These are phyloP conservation scores for Neria commutata DNA, from an alignment of 2,888 invertebrate genomes.

Conservation along the genomic window DNA sequence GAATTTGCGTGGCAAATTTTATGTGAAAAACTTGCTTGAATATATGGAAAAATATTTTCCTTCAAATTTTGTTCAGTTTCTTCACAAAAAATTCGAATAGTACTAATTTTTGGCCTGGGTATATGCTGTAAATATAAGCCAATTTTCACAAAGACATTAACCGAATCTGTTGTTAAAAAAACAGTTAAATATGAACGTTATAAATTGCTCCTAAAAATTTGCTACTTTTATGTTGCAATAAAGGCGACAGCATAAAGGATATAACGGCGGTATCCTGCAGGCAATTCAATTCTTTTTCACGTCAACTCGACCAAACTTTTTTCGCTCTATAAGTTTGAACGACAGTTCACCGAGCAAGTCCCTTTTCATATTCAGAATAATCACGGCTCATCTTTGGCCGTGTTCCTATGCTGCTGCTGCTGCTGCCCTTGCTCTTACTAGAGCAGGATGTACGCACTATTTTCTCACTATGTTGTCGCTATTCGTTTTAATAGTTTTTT, in stretches of 20 bases:
- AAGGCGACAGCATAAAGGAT: neutral
- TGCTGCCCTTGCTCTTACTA: neutral
- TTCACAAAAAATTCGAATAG: too few relatives aligned
- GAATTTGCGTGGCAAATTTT: too few relatives aligned
- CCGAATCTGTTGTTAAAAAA: too few relatives aligned
- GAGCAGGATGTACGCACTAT: neutral
- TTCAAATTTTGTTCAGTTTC: too few relatives aligned
- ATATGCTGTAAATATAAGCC: too few relatives aligned
- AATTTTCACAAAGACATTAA: too few relatives aligned
- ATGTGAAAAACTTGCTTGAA: too few relatives aligned
- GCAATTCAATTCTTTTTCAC: neutral
- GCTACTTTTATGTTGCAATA: neutral
- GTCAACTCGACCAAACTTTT: neutral
- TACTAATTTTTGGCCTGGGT: too few relatives aligned
- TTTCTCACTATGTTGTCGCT: neutral
- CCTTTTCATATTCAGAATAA: slow-evolving; percentile 29
- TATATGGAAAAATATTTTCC: too few relatives aligned
- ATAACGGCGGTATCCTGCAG: neutral
- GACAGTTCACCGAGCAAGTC: slow-evolving; percentile 16
- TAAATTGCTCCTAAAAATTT: too few relatives aligned
- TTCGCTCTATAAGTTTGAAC: slow-evolving; percentile 6
- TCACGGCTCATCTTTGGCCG: slow-evolving; percentile 27
- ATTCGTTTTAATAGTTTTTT: neutral
- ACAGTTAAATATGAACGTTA: too few relatives aligned
- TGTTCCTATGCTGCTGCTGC: slow-evolving; percentile 26